Conservation (phyloP, 2,888 invertebrate species). For the Vesta saturnalis region DNA sequence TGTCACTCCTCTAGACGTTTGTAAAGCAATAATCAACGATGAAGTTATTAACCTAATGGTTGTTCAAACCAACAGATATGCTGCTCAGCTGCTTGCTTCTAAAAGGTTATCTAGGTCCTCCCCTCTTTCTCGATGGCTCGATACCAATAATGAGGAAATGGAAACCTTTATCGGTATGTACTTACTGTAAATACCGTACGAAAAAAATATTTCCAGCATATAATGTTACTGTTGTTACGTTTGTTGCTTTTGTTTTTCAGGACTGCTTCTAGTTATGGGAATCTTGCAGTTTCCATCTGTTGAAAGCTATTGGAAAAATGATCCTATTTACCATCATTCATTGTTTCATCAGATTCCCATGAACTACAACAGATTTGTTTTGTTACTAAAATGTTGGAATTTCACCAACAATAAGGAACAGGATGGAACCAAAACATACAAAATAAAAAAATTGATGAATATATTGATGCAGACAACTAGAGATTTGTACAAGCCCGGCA, state of each 20-base stretch:
- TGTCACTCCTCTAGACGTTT: too few relatives aligned
- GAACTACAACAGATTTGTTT: not conserved
- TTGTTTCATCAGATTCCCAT: not conserved
- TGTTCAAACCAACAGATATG: not conserved
- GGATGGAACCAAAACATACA: too few relatives aligned
- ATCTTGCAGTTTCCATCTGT: not conserved
- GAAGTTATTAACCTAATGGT: not conserved
- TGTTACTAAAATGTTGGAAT: not conserved
- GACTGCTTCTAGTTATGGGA: not conserved
- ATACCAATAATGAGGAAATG: too few relatives aligned
- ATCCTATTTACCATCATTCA: not conserved
- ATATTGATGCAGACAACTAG: not conserved
- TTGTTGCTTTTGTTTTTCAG: not conserved
- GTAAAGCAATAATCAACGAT: not conserved
- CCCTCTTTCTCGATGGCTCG: too few relatives aligned
- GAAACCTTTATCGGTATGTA: too few relatives aligned
- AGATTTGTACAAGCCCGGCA: not conserved
- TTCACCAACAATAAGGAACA: not conserved
- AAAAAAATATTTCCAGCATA: too few relatives aligned
- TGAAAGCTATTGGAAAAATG: not conserved
- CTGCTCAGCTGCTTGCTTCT: too few relatives aligned
- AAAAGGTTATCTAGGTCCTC: too few relatives aligned
- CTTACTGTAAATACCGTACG: too few relatives aligned
- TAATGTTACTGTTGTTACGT: not conserved
- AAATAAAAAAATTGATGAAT: not conserved